Evolutionary conservation across 2,888 invertebrate genomes (phyloP), one percentile per base, ranked within the genome.

Genomic region (Actias luna): DNA sequence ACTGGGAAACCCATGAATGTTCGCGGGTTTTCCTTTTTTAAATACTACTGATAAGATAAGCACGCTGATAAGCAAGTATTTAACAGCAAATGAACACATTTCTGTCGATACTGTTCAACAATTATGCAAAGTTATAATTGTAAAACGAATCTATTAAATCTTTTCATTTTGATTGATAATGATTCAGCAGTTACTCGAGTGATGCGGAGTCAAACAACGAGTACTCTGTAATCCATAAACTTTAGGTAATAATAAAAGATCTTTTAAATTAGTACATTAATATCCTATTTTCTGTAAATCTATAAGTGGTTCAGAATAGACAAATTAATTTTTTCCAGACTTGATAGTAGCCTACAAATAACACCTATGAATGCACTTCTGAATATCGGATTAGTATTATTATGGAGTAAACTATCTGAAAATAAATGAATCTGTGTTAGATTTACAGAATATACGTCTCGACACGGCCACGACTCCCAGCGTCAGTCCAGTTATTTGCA

Each of bases 401-500:
- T 8, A 46, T 46, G 29, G 29, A 16, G 29, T 29, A n/a, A n/a
- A 1, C 55, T n/a, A n/a, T 55, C 55, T 55, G 55, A 29, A 5
- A 5, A n/a, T 55, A 29, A 55, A 62, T 27, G 59, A 71, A 72
- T 83, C 79, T 80, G 74, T 78, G 82, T 65, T 74, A 72, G 71
- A 73, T 80, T 78, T 75, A 77, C 76, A 73, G 77, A 77, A 76
- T 74, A 78, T 76, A 77, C 76, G 76, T 78, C 78, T 77, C 80
- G 81, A 81, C 83, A 79, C 83, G 83, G 84, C 82, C 71, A 73
- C 81, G 79, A 77, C 75, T 79, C 83, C 80, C 75, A 74, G 76
- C 83, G 78, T 77, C 83, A 84, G 85, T 90, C 89, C 91, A 91
- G 90, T 91, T 89, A 91, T 85, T 86, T 87, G 85, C 84, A 85